Conservation (phyloP, 1,140 invertebrate species). For the Dendroctonus valens region DNA sequence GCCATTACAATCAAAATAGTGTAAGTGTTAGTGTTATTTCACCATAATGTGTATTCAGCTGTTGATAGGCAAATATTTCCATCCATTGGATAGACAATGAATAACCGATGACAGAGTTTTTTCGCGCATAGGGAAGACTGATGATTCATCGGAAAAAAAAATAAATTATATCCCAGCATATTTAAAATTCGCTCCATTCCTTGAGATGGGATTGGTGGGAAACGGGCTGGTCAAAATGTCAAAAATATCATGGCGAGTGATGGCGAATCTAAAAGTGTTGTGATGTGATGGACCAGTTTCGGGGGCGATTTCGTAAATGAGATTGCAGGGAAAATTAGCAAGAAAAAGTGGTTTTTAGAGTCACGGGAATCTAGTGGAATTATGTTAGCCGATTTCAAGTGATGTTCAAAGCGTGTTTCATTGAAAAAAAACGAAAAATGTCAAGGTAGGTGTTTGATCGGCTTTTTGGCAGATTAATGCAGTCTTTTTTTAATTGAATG, state of each 20-base stretch:
- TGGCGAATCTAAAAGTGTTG: conserved; percentile 23
- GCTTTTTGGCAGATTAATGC: conserved; percentile 22
- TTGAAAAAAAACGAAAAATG: conserved; percentile 40
- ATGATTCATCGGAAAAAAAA: no score
- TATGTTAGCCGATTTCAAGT: conserved; percentile 31
- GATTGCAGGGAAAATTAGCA: conserved; percentile 26
- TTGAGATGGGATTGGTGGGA: conserved; percentile 4
- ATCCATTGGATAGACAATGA: no score
- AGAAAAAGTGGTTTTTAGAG: conserved; percentile 12
- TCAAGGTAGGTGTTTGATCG: conserved; percentile 32
- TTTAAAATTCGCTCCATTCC: no score
- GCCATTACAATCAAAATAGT: no score
- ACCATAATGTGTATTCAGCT: no score
- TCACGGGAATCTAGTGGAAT: conserved; percentile 33
- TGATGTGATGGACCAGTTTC: conserved; percentile 30
- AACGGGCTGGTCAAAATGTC: conserved; percentile 38
- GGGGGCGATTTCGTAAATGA: conserved; percentile 36
- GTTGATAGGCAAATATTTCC: no score
- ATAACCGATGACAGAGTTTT: no score
- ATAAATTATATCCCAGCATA: not conserved
- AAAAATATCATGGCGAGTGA: conserved; percentile 36
- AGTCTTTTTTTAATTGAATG: conserved; percentile 1
- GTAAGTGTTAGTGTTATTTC: no score
- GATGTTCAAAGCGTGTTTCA: conserved; percentile 34
- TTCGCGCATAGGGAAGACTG: no score